A percentile compares a stretch with the other conserved stretches of the same genome.
Evolutionary conservation across 2,797 vertebrate genomes (phyloP).

Genomic region (Enteromius paludinosus): DNA sequence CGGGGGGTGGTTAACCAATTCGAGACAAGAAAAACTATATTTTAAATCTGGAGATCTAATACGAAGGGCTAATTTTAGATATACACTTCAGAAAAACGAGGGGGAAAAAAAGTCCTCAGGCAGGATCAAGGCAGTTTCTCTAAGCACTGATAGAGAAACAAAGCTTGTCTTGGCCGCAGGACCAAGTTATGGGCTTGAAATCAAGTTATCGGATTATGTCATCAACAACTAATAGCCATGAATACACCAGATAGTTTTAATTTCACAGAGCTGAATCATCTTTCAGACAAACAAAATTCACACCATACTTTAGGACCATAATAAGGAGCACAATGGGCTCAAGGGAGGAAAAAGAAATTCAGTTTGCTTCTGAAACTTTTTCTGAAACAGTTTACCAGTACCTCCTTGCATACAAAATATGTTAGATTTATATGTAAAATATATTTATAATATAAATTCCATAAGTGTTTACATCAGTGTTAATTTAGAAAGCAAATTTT

Average conservation of each 20-base stretch:
- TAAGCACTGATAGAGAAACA: not conserved
- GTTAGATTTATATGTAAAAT: too few species aligned
- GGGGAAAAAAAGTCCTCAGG: not conserved
- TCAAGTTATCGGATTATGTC: conserved; percentile 19
- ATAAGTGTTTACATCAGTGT: too few species aligned
- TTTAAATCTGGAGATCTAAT: not conserved
- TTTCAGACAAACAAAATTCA: not conserved
- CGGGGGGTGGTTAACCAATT: conserved; percentile 53
- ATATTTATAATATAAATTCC: too few species aligned
- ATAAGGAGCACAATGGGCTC: not conserved
- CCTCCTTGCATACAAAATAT: not conserved
- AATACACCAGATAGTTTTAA: not conserved
- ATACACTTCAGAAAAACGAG: not conserved
- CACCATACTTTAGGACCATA: not conserved
- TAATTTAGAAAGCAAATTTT: too few species aligned
- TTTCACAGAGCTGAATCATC: not conserved
- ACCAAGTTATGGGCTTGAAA: conserved; percentile 21
- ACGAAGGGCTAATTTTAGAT: not conserved
- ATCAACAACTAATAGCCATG: not conserved
- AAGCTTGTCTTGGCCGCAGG: not conserved
- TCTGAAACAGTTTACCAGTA: not conserved
- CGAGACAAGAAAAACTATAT: not conserved
- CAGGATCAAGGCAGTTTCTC: not conserved
- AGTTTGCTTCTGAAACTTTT: not conserved
- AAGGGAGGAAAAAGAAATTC: not conserved